Conservation (phyloP, 2,113 vertebrate species). For the Leptobrachium leishanense region DNA sequence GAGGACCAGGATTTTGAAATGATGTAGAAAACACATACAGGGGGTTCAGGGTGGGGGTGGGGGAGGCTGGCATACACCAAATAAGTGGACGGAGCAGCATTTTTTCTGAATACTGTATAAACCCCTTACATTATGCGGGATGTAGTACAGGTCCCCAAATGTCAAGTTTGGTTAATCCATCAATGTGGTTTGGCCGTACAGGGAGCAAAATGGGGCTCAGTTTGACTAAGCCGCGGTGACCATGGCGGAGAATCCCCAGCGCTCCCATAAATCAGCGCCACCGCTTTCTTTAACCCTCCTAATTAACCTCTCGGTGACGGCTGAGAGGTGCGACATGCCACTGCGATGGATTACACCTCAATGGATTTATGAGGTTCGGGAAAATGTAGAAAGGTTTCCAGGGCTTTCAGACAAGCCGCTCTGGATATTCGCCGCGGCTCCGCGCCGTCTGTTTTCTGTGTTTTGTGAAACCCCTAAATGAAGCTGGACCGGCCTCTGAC, state of each 20-base stretch:
- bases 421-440: too few species aligned
- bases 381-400: not conserved
- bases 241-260: slow-evolving; percentile 15
- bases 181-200: slow-evolving; percentile 8
- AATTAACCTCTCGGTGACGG: slow-evolving; percentile 46
- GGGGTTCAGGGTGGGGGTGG: too few species aligned
- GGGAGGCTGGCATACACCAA: not conserved
- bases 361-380: slow-evolving; percentile 36
- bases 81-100: slow-evolving; percentile 5
- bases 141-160: not conserved
- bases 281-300: slow-evolving; percentile 44
- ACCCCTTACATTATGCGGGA: slow-evolving; percentile 1
- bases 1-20: too few species aligned
- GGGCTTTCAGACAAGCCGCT: not conserved
- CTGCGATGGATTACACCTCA: slow-evolving; percentile 32
- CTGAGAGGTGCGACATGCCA: slow-evolving; percentile 33
- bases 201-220: slow-evolving; percentile 1
- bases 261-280: slow-evolving; percentile 34
- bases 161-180: slow-evolving; percentile 17
- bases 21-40: too few species aligned
- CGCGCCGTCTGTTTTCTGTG: too few species aligned
- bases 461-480: too few species aligned
- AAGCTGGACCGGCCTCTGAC: too few species aligned
- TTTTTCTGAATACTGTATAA: slow-evolving; percentile 5
- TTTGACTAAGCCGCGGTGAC: slow-evolving; percentile 12